phyloP scores from a whole-genome alignment of 1,140 invertebrate genomes.

The Proales similis region DNA sequence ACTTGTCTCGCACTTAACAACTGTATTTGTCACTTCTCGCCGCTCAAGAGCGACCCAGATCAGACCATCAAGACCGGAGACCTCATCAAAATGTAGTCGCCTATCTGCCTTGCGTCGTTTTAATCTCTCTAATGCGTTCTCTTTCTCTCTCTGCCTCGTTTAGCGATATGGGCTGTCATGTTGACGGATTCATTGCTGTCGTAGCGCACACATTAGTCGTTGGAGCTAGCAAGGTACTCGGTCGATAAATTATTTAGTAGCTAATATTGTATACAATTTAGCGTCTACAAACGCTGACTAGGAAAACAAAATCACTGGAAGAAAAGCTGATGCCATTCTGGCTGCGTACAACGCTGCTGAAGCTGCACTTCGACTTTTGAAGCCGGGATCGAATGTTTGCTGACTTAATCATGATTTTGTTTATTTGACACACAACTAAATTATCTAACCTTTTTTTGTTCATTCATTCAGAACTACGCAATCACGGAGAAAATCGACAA shows the following conservation, averaged over 20 bases:
- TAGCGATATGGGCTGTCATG: slow-evolving; percentile 91
- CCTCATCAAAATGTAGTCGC: slow-evolving; percentile 95
- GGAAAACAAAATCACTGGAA: slow-evolving; percentile 62
- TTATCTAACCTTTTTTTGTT: slow-evolving; percentile 42
- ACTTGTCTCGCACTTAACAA: slow-evolving; percentile 98
- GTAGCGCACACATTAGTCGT: slow-evolving; percentile 90
- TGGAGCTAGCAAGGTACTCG: slow-evolving; percentile 66
- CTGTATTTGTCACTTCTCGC: slow-evolving; percentile 97
- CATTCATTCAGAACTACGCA: slow-evolving; percentile 62
- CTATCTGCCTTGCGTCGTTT: slow-evolving; percentile 47
- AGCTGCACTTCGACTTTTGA: slow-evolving; percentile 80
- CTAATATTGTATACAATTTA: slow-evolving; percentile 27
- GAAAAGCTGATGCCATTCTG: slow-evolving; percentile 85
- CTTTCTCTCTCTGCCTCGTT: slow-evolving; percentile 46
- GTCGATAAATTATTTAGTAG: slow-evolving; percentile 25
- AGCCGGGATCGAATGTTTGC: slow-evolving; percentile 76
- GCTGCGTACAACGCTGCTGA: slow-evolving; percentile 90
- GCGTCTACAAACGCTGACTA: slow-evolving; percentile 41
- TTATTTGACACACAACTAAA: slow-evolving; percentile 5
- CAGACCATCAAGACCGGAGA: slow-evolving; percentile 81
- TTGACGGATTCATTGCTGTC: slow-evolving; percentile 97
- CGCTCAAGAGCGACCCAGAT: slow-evolving; percentile 82
- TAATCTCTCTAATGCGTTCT: not conserved
- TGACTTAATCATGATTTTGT: not conserved
- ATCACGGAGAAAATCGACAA: slow-evolving; percentile 88